phyloP scores from a whole-genome alignment of 2,888 invertebrate species.

The Malthinus flaveolus region DNA sequence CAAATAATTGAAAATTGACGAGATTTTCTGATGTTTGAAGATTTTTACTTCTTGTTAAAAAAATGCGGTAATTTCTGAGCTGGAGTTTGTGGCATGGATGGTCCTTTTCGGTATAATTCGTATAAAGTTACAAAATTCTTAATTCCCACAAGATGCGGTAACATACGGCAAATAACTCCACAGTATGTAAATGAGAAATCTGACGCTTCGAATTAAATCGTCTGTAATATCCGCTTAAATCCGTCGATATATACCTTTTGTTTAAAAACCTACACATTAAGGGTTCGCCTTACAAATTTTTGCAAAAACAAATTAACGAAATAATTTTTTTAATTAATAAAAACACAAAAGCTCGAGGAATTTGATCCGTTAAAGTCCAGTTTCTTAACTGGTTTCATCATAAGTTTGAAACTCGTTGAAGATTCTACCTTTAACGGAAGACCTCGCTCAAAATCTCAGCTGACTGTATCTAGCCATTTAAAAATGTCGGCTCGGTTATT shows the following conservation, averaged over 20 bases:
- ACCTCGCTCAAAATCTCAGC: conserved; percentile 32
- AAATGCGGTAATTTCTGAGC: too few relatives aligned
- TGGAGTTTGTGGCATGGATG: too few relatives aligned
- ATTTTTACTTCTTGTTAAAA: too few relatives aligned
- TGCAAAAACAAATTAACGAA: not conserved
- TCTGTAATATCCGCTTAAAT: conserved; percentile 9
- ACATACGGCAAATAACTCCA: conserved; percentile 16
- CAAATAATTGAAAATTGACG: too few relatives aligned
- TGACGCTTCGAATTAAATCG: conserved; percentile 16
- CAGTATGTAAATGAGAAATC: conserved; percentile 13
- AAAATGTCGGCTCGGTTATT: conserved; percentile 37
- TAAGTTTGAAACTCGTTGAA: conserved; percentile 12
- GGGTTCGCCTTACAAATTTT: not conserved
- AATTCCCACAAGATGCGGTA: conserved; percentile 18
- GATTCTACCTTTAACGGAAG: conserved; percentile 28
- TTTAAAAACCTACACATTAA: not conserved
- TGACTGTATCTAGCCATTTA: conserved; percentile 40
- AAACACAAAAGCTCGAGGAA: not conserved
- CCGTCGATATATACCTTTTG: not conserved
- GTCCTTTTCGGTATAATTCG: conserved; percentile 2
- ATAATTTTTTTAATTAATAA: not conserved
- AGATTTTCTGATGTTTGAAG: too few relatives aligned
- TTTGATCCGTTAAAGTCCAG: conserved; percentile 6
- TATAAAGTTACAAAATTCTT: conserved; percentile 20
- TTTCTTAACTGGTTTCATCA: conserved; percentile 13